Base-by-base conservation (phyloP, 2,113 vertebrate species). In the Rostratula benghalensis region DNA sequence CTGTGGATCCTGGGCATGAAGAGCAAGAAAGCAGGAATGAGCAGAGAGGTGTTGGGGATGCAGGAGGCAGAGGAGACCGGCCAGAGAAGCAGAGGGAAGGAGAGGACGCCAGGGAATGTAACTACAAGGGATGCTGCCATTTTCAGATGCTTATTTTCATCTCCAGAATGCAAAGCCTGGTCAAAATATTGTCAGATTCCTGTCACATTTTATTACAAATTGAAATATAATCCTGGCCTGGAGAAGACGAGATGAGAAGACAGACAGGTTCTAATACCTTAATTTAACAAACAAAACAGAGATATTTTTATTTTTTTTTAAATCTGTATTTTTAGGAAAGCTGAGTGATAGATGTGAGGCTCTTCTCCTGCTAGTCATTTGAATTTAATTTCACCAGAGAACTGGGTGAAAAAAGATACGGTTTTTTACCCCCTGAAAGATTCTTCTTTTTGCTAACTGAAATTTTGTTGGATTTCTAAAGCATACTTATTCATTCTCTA, bases 131-230 rank as follows among this genome's bases (percentile, higher is more conserved):
- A 46, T 76, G 54, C 39, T 91, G 75, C 76, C 60, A 30, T 82
- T 79, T 92, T 15, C 88, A 57, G 74, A 39, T 68, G 69, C 43
- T 68, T 68, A 35, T 90, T 94, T 90, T 92, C 93, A 94, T 90
- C 86, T 90, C 79, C 75, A 41, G 56, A 51, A 94, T 64, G 63
- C 83, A 94, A 83, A 63, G 10, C 80, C 89, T 73, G 80, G 90
- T 92, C 88, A 93, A 93, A 97, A 95, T 89, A 73, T 82, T 94
- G 92, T 96, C 96, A 92, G 93, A 92, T 93, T 96, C 94, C 76
- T 93, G 94, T 96, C 90, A 89, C 94, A 94, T 83, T 86, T 89
- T 88, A 86, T 94, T 94, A 45, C 51, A 56, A 92, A 90, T 92
- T 75, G 83, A 86, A 95, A 88, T 20, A 41, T 96, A 97, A 97